Evolutionary conservation across 2,888 invertebrate genomes (phyloP).

Genomic region (Eledone cirrhosa): DNA sequence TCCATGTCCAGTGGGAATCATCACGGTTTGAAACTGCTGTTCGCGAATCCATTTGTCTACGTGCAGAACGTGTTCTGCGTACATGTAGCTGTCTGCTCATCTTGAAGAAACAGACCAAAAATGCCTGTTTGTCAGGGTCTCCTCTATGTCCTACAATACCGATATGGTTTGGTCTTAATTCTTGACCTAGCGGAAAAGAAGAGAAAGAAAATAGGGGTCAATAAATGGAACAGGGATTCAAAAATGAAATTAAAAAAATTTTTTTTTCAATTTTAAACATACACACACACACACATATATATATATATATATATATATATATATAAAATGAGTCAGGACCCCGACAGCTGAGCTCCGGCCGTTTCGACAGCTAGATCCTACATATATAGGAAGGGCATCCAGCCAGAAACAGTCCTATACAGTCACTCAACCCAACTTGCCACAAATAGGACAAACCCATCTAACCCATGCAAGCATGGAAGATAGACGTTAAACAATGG

Average conservation of each 20-base stretch:
- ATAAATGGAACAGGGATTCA: background rate
- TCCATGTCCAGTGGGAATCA: constrained; percentile 39
- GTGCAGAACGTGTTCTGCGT: constrained; percentile 48
- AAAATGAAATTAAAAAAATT: background rate
- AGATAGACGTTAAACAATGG: too few species aligned
- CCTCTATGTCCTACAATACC: constrained; percentile 82
- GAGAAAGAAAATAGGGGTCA: background rate
- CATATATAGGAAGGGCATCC: too few species aligned
- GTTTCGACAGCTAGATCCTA: too few species aligned
- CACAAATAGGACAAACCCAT: too few species aligned
- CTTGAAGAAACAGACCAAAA: constrained; percentile 83
- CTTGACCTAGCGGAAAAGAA: constrained; percentile 70
- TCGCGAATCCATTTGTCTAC: constrained; percentile 33
- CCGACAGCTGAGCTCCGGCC: too few species aligned
- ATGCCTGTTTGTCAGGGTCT: constrained; percentile 84
- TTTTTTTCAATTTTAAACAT: too few species aligned
- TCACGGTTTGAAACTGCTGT: constrained; percentile 40
- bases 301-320: too few species aligned
- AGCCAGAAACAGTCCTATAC: too few species aligned
- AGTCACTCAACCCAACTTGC: too few species aligned
- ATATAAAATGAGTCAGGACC: too few species aligned
- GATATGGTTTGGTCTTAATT: constrained; percentile 84
- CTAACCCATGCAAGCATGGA: too few species aligned
- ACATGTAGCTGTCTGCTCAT: constrained; percentile 53
- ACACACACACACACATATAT: too few species aligned